Evolutionary conservation across 2,888 invertebrate species (phyloP).

Genomic region (Hemistola chrysoprasaria): DNA sequence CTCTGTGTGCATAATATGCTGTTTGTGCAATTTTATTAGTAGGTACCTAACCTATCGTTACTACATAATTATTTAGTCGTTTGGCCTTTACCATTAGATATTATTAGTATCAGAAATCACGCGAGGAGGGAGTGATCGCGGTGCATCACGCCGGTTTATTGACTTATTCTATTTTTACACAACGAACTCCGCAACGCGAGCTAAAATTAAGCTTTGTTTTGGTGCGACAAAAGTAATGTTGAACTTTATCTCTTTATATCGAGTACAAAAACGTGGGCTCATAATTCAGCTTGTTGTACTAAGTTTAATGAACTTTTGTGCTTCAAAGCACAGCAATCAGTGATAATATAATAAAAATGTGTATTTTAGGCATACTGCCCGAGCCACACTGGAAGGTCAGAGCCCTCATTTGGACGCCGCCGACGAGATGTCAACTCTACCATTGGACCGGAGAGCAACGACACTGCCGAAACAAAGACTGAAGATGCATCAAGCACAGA

Average conservation of each 20-base stretch:
- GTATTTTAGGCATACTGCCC: constrained; percentile 88
- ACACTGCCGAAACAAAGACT: constrained; percentile 52
- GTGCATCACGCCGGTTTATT: constrained; percentile 6
- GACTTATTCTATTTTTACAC: constrained; percentile 5
- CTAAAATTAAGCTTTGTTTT: constrained; percentile 2
- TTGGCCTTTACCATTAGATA: constrained; percentile 17
- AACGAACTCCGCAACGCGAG: not conserved
- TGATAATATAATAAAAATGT: too few relatives aligned
- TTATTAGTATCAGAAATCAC: constrained; percentile 25
- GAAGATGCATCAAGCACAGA: constrained; percentile 26
- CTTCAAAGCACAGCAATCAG: too few relatives aligned
- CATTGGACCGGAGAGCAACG: constrained; percentile 47
- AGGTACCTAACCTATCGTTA: constrained; percentile 5
- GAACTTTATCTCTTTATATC: too few relatives aligned
- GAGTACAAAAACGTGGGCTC: too few relatives aligned
- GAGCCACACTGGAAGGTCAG: constrained; percentile 90
- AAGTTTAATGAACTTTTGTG: too few relatives aligned
- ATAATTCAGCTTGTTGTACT: too few relatives aligned
- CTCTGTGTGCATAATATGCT: constrained; percentile 30
- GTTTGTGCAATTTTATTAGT: constrained; percentile 40
- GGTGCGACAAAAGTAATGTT: too few relatives aligned
- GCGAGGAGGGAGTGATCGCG: constrained; percentile 28
- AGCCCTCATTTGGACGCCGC: constrained; percentile 91
- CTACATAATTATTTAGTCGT: constrained; percentile 3
- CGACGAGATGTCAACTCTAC: constrained; percentile 80